Conservation (phyloP, 2,797 vertebrate species). For the Calcarius lapponicus region DNA sequence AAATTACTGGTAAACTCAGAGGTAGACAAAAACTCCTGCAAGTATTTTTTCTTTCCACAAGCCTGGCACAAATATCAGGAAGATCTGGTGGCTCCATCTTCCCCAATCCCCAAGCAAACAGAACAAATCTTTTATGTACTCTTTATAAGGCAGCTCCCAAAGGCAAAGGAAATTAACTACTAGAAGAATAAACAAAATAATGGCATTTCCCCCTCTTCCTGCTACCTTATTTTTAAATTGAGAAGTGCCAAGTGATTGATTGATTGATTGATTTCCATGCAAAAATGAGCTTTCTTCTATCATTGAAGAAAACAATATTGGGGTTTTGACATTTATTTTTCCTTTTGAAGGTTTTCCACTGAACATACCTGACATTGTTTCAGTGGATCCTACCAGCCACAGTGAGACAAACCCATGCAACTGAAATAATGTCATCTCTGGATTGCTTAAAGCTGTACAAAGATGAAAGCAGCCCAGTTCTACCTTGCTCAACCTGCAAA, state of each 20-base stretch:
- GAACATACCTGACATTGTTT: neutral
- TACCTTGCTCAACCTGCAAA: constrained; percentile 59
- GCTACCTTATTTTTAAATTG: neutral
- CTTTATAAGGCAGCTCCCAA: neutral
- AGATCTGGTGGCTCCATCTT: neutral
- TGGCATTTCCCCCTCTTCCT: neutral
- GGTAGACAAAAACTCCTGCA: neutral
- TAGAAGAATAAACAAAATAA: neutral
- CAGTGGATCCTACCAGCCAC: neutral
- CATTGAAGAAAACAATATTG: neutral
- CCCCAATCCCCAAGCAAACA: neutral
- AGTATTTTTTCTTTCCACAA: neutral
- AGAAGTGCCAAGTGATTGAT: neutral
- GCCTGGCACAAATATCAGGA: neutral
- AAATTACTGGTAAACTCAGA: neutral
- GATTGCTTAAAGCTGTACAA: constrained; percentile 56
- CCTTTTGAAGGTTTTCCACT: neutral
- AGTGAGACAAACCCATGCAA: neutral
- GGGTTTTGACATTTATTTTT: neutral
- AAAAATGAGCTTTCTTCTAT: neutral
- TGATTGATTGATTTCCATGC: neutral
- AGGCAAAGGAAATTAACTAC: neutral
- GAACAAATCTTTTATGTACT: neutral
- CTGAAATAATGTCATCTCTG: neutral
- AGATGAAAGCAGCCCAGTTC: constrained; percentile 51